Evolutionary conservation across 2,113 vertebrate genomes (phyloP).

Genomic region (Chaenocephalus aceratus): DNA sequence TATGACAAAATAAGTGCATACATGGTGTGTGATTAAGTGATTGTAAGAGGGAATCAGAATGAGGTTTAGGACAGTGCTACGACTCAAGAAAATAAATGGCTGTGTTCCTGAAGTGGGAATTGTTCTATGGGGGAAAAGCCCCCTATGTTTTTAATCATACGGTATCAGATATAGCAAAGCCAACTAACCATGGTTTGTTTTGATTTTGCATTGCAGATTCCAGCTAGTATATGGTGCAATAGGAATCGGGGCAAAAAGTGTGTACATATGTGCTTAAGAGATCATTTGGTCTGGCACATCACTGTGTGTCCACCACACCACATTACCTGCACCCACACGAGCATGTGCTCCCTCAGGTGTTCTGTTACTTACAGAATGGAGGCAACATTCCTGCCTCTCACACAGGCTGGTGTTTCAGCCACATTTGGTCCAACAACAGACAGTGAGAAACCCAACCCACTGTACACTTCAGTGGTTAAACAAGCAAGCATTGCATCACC

Average conservation of each 20-base stretch:
- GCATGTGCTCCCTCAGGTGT: conserved; percentile 45
- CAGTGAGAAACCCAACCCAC: conserved; percentile 60
- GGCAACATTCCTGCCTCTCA: conserved; percentile 66
- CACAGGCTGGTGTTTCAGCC: conserved; percentile 60
- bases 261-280: neutral
- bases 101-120: neutral
- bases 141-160: conserved; percentile 29
- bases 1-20: conserved; percentile 28
- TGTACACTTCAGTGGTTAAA: conserved; percentile 48
- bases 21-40: conserved; percentile 4
- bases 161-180: conserved; percentile 44
- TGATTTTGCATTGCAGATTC: conserved; percentile 52
- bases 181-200: conserved; percentile 65
- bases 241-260: neutral
- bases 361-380: conserved; percentile 69
- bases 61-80: conserved; percentile 11
- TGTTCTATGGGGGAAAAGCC: conserved; percentile 15
- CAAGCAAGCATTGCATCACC: conserved; percentile 63
- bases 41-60: conserved; percentile 14
- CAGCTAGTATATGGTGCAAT: conserved; percentile 21
- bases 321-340: conserved; percentile 40
- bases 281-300: conserved; percentile 22
- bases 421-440: conserved; percentile 70
- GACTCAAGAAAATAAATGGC: conserved; percentile 38
- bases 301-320: conserved; percentile 16